Evolutionary conservation across 1,140 invertebrate species (phyloP).

Genomic region (Drosophila bipectinata): DNA sequence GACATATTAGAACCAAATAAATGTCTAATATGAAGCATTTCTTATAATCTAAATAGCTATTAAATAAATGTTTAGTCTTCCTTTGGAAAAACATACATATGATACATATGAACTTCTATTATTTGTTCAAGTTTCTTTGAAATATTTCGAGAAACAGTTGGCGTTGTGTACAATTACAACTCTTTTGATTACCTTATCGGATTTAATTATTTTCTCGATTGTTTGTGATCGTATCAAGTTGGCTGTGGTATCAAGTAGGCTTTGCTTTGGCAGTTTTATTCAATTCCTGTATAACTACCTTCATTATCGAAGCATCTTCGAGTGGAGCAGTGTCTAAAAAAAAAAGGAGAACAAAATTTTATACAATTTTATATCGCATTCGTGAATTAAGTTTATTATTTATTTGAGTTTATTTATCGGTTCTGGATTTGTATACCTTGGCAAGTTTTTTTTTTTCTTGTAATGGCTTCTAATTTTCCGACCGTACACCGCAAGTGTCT

Average conservation of each 20-base stretch:
- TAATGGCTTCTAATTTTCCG: constrained; percentile 8
- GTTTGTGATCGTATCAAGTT: not conserved
- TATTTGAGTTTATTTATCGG: not conserved
- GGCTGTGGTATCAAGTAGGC: not conserved
- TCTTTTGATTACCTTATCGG: not conserved
- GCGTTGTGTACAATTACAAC: not conserved
- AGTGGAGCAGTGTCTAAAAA: not conserved
- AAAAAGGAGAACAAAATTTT: not conserved
- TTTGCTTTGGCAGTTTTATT: not conserved
- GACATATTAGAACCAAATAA: not conserved
- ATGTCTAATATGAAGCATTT: not conserved
- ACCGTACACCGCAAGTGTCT: constrained; percentile 19
- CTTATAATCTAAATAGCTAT: not conserved
- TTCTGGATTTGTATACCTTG: not conserved
- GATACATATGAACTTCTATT: too few species aligned
- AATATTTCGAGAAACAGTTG: not conserved
- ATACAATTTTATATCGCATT: not conserved
- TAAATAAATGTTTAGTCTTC: not conserved
- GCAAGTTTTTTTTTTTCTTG: not conserved
- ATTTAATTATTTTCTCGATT: not conserved
- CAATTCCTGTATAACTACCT: not conserved
- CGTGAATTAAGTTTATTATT: not conserved
- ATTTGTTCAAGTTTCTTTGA: not conserved
- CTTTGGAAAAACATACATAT: not conserved
- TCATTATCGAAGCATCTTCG: not conserved